A percentile compares a stretch with the other conserved stretches of the same genome.
These are phyloP conservation scores for Sterna hirundo DNA, from an alignment of 2,113 vertebrate genomes.

Conservation along the genomic window DNA sequence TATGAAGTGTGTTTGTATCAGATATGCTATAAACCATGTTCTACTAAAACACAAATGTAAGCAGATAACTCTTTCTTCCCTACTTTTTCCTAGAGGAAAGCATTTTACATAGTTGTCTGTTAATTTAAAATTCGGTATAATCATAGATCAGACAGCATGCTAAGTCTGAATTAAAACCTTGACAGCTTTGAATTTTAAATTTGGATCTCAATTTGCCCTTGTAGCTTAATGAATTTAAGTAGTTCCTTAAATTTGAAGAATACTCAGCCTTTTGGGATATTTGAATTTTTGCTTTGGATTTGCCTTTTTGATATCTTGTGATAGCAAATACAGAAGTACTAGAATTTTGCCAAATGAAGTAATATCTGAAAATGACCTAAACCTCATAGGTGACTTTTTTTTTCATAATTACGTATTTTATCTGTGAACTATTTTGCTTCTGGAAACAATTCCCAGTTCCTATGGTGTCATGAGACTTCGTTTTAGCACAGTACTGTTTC, in stretches of 20 bases:
- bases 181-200: slow-evolving; percentile 8
- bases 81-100: not conserved
- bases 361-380: not conserved
- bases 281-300: not conserved
- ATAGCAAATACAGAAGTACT: not conserved
- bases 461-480: rapidly evolving
- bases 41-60: not conserved
- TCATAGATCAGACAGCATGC: not conserved
- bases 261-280: not conserved
- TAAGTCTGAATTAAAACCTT: not conserved
- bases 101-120: not conserved
- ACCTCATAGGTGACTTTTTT: not conserved
- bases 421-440: not conserved
- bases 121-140: not conserved
- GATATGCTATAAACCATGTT: not conserved
- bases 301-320: not conserved
- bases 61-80: not conserved
- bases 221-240: not conserved
- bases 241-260: not conserved
- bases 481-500: not conserved
- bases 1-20: not conserved
- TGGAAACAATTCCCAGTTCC: not conserved
- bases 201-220: not conserved
- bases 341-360: not conserved
- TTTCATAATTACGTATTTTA: not conserved